Percentiles rank a stretch among this genome's conserved stretches.
These are phyloP conservation scores for Tolmerus cingulatus DNA, from an alignment of 2,888 invertebrate species.

Conservation along the genomic window DNA sequence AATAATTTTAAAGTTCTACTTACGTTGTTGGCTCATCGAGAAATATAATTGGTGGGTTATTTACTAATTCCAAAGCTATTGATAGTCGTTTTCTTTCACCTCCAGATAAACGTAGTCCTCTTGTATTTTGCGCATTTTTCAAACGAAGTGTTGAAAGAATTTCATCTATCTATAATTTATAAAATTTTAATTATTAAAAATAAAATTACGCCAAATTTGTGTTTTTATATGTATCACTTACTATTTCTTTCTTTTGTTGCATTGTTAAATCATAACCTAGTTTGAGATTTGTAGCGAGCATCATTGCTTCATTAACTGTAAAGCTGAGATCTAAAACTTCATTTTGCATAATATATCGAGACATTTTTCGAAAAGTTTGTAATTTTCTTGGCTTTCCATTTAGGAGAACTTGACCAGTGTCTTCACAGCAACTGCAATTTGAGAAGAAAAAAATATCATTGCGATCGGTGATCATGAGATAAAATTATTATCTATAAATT, in stretches of 20 bases:
- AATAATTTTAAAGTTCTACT: constrained; percentile 53
- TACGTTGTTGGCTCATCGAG: constrained; percentile 97
- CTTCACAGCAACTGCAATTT: constrained; percentile 69
- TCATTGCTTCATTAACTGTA: constrained; percentile 88
- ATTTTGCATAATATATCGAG: constrained; percentile 96
- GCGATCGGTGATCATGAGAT: not conserved
- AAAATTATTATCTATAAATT: not conserved
- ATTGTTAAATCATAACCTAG: constrained; percentile 72
- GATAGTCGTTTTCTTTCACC: constrained; percentile 94
- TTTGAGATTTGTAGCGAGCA: constrained; percentile 88
- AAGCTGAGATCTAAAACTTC: constrained; percentile 86
- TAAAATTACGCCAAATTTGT: not conserved
- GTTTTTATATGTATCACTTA: constrained; percentile 58
- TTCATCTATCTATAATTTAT: constrained; percentile 77
- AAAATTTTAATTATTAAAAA: not conserved
- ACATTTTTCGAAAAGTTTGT: constrained; percentile 82
- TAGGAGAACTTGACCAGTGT: constrained; percentile 78
- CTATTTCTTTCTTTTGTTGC: constrained; percentile 74
- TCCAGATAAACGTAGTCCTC: constrained; percentile 80
- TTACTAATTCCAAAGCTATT: constrained; percentile 87
- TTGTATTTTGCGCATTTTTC: constrained; percentile 75
- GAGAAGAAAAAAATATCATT: not conserved
- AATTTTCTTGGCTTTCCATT: constrained; percentile 82
- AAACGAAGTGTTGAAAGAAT: constrained; percentile 84
- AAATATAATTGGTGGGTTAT: constrained; percentile 95